phyloP scores from a whole-genome alignment of 2,113 vertebrate genomes.

The Ranitomeya imitator region DNA sequence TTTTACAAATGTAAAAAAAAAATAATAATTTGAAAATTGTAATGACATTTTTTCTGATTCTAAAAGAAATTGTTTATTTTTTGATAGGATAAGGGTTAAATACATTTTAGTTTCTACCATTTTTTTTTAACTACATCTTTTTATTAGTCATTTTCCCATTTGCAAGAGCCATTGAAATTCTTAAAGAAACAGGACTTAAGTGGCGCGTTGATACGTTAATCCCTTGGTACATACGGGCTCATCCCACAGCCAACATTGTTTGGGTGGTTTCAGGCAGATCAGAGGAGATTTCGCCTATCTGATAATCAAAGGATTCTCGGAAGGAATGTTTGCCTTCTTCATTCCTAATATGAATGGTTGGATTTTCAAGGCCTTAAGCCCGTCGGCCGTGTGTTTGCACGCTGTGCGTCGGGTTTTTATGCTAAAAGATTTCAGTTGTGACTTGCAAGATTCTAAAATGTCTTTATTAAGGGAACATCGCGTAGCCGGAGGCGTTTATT shows the following conservation, averaged over 20 bases:
- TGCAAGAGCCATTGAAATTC: constrained; percentile 57
- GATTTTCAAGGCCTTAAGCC: constrained; percentile 16
- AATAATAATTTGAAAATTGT: too few species aligned
- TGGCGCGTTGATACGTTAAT: constrained; percentile 60
- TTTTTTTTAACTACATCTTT: background rate
- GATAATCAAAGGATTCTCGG: constrained; percentile 45
- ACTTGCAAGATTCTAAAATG: constrained; percentile 28
- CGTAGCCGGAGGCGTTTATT: background rate
- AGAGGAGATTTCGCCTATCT: constrained; percentile 38
- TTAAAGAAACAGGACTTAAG: constrained; percentile 60
- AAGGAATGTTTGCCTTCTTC: constrained; percentile 51
- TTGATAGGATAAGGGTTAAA: background rate
- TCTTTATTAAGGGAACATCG: constrained; percentile 14
- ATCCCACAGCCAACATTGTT: constrained; percentile 49
- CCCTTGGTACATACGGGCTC: constrained; percentile 62
- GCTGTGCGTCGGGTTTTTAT: constrained; percentile 33
- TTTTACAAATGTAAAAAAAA: too few species aligned
- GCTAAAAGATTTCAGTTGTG: constrained; percentile 29
- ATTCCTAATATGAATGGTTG: constrained; percentile 39
- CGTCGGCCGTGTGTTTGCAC: constrained; percentile 29
- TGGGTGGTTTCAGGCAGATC: constrained; percentile 42
- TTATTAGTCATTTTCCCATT: constrained; percentile 45
- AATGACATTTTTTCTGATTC: too few species aligned
- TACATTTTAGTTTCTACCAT: background rate
- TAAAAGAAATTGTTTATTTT: too few species aligned